Evolutionary conservation across 2,888 invertebrate genomes (phyloP).

Genomic region (Eilema depressum): DNA sequence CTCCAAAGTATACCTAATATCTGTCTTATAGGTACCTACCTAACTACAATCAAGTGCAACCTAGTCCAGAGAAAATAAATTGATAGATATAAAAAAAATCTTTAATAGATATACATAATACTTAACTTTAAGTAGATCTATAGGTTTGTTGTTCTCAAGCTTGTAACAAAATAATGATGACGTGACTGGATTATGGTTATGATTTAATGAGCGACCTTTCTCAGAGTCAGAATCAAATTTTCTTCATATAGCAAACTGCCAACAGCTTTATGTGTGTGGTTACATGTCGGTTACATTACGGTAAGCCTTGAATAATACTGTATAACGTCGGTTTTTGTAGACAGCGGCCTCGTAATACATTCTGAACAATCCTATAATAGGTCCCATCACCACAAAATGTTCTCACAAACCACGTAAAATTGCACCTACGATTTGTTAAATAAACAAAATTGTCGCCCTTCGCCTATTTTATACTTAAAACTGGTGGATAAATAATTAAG

Average conservation of each 20-base stretch:
- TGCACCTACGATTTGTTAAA: conserved; percentile 31
- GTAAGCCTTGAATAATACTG: conserved; percentile 24
- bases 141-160: too few species aligned
- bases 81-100: too few species aligned
- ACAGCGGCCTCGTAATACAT: conserved; percentile 61
- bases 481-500: conserved; percentile 23
- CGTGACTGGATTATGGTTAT: too few species aligned
- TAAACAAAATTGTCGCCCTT: conserved; percentile 59
- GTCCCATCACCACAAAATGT: conserved; percentile 41
- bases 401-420: conserved; percentile 50
- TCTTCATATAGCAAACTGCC: conserved; percentile 1
- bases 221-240: background rate
- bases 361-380: conserved; percentile 48
- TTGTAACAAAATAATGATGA: too few species aligned
- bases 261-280: background rate
- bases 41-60: too few species aligned
- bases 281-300: background rate
- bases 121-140: too few species aligned
- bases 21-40: too few species aligned
- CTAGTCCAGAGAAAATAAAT: too few species aligned
- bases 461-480: conserved; percentile 50
- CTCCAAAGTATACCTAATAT: too few species aligned
- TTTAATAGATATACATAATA: too few species aligned
- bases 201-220: too few species aligned
- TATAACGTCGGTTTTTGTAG: conserved; percentile 29